Conservation (phyloP, 1,140 invertebrate species). For the Dendrolimus kikuchii region DNA sequence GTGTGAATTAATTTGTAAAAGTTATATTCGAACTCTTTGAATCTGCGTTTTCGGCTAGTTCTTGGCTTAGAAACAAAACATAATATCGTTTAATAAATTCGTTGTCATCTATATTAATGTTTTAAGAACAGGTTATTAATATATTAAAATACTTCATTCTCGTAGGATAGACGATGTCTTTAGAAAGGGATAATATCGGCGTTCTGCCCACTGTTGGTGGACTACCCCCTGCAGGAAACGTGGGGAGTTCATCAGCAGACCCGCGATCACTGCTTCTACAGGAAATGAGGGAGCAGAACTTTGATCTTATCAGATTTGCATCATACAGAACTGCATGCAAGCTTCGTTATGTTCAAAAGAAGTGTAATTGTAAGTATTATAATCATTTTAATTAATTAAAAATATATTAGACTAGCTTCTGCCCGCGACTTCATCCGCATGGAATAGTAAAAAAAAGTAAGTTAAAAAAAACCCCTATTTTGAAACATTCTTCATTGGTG, state of each 20-base stretch:
- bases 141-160: neutral
- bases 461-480: too few species aligned
- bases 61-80: too few species aligned
- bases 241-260: slow-evolving; percentile 60
- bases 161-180: slow-evolving; percentile 30
- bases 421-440: too few species aligned
- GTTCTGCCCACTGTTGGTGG: slow-evolving; percentile 33
- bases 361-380: slow-evolving; percentile 86
- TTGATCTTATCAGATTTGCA: slow-evolving; percentile 96
- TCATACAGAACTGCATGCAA: slow-evolving; percentile 98
- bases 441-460: too few species aligned
- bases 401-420: slow-evolving; percentile 8
- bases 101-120: too few species aligned
- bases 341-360: slow-evolving; percentile 96
- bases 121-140: too few species aligned
- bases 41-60: neutral
- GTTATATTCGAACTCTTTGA: neutral
- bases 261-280: slow-evolving; percentile 82
- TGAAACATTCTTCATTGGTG: too few species aligned
- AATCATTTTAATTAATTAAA: slow-evolving; percentile 1
- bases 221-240: slow-evolving; percentile 24
- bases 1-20: neutral
- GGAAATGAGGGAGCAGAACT: slow-evolving; percentile 92
- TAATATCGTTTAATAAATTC: too few species aligned
- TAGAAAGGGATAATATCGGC: slow-evolving; percentile 54